phyloP scores from a whole-genome alignment of 1,140 invertebrate species.

The Drosophila orena region DNA sequence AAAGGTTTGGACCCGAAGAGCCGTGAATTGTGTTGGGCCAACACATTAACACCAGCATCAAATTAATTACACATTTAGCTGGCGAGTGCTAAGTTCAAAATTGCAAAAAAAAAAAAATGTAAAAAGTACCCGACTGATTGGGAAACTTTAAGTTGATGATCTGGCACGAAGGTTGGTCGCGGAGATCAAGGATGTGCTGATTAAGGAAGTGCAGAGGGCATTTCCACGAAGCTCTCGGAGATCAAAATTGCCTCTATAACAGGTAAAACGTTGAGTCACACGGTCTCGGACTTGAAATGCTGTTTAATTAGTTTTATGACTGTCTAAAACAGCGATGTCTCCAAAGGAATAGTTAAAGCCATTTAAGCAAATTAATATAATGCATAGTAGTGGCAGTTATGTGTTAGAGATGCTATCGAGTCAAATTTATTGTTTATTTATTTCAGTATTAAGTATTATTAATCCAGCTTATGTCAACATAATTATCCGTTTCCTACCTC shows the following conservation, averaged over 20 bases:
- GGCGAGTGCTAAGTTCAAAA: conserved; percentile 54
- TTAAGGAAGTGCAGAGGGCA: conserved; percentile 29
- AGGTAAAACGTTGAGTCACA: conserved; percentile 17
- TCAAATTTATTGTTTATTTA: conserved; percentile 17
- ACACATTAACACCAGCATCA: conserved; percentile 62
- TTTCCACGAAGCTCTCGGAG: background rate
- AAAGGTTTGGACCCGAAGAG: conserved; percentile 30
- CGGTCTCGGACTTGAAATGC: background rate
- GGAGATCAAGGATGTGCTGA: conserved; percentile 30
- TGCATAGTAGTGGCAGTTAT: conserved; percentile 29
- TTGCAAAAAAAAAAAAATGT: conserved; percentile 32
- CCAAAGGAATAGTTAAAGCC: conserved; percentile 25
- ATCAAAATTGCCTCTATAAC: conserved; percentile 13
- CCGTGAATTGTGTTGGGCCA: conserved; percentile 66
- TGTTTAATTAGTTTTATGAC: conserved; percentile 39
- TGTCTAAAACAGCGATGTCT: background rate
- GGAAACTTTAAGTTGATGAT: conserved; percentile 37
- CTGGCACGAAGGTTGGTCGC: conserved; percentile 17
- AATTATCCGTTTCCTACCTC: too few species aligned
- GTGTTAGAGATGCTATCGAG: conserved; percentile 7
- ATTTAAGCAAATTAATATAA: conserved; percentile 25
- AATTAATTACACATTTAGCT: conserved; percentile 74
- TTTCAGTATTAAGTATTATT: background rate
- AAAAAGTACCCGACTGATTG: conserved; percentile 20
- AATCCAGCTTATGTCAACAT: too few species aligned